phyloP scores from a whole-genome alignment of 2,113 vertebrate species.

The Corydoras maculifer region DNA sequence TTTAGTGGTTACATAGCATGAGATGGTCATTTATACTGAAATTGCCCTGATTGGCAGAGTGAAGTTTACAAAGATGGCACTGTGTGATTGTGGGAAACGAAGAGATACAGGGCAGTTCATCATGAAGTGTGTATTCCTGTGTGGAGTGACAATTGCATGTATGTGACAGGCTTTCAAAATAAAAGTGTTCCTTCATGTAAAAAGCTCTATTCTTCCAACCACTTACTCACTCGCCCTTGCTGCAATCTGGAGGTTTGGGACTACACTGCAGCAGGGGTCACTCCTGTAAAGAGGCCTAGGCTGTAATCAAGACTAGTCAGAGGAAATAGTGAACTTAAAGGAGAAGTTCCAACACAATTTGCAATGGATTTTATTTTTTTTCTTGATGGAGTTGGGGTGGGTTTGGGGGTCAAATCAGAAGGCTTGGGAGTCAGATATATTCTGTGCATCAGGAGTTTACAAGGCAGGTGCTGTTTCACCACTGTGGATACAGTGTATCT shows the following conservation, averaged over 20 bases:
- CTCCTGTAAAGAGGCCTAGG: slow-evolving; percentile 40
- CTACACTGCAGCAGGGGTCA: slow-evolving; percentile 38
- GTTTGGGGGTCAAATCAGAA: slow-evolving; percentile 50
- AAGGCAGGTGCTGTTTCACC: slow-evolving; percentile 61
- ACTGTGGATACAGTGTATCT: slow-evolving; percentile 55
- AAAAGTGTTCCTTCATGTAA: slow-evolving; percentile 48
- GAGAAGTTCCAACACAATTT: slow-evolving; percentile 26
- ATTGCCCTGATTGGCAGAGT: slow-evolving; percentile 57
- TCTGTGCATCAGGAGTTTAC: slow-evolving; percentile 55
- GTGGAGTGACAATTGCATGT: slow-evolving; percentile 29
- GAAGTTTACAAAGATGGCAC: slow-evolving; percentile 57
- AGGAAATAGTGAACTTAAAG: slow-evolving; percentile 9
- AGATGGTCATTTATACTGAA: slow-evolving; percentile 63
- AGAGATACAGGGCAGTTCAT: slow-evolving; percentile 29
- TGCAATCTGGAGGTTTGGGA: slow-evolving; percentile 12
- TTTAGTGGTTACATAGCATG: slow-evolving; percentile 69
- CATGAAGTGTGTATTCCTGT: slow-evolving; percentile 23
- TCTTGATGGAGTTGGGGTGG: slow-evolving; percentile 24
- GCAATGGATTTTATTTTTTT: slow-evolving; percentile 42
- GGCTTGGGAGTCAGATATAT: slow-evolving; percentile 56
- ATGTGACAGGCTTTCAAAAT: slow-evolving; percentile 42
- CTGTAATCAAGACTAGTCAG: slow-evolving; percentile 38
- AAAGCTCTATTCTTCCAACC: slow-evolving; percentile 41
- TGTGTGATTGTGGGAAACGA: slow-evolving; percentile 30
- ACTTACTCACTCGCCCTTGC: slow-evolving; percentile 43